These are phyloP conservation scores for Chrysotoxum bicinctum DNA, from an alignment of 2,888 invertebrate genomes.

Conservation along the genomic window DNA sequence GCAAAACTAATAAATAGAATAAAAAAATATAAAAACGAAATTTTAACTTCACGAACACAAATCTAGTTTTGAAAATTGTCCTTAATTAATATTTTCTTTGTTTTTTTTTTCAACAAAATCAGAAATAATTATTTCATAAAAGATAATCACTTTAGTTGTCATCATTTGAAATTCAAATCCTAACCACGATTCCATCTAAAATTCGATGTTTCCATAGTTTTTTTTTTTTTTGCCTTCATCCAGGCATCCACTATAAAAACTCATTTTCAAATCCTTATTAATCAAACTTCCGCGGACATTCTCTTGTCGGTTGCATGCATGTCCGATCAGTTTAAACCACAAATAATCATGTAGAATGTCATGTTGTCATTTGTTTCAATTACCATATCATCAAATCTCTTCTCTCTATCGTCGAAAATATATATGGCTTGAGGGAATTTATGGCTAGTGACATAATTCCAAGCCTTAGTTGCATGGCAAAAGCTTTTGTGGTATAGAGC, in stretches of 20 bases:
- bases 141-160: background rate
- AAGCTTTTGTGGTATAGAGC: background rate
- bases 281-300: background rate
- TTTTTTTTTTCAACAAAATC: background rate
- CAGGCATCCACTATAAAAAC: background rate
- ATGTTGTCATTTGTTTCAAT: constrained; percentile 71
- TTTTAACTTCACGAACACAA: no score
- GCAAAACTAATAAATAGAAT: no score
- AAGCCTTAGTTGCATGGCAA: background rate
- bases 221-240: background rate
- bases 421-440: background rate
- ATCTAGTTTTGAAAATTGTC: no score
- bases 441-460: constrained; percentile 22
- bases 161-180: background rate
- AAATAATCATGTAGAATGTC: constrained; percentile 59
- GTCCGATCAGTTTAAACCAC: constrained; percentile 34
- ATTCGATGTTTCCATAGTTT: background rate
- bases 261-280: background rate
- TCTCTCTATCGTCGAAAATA: background rate
- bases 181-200: background rate
- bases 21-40: no score
- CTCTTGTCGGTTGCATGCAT: constrained; percentile 17
- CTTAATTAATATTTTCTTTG: no score
- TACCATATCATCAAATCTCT: constrained; percentile 66
- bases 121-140: background rate